A percentile compares a stretch with the other conserved stretches of the same genome.
These are phyloP conservation scores for Candidula unifasciata DNA, from an alignment of 2,888 invertebrate genomes.

Conservation along the genomic window DNA sequence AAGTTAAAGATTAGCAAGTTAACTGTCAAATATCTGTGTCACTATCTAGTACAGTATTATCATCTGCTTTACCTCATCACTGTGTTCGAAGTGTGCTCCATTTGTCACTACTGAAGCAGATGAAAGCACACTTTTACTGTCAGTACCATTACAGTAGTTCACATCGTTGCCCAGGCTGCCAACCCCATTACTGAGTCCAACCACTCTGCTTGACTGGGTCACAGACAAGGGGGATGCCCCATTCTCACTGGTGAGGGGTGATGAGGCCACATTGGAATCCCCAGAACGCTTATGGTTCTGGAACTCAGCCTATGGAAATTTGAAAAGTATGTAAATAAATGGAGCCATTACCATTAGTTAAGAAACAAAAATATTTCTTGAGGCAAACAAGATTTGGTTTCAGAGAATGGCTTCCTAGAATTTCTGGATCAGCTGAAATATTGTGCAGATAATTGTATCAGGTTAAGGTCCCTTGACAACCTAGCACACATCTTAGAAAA, in stretches of 20 bases:
- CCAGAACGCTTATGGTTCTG: constrained; percentile 23
- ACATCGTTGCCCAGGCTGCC: neutral
- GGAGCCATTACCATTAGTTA: too few relatives aligned
- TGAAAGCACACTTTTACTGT: neutral
- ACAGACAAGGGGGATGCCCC: constrained; percentile 39
- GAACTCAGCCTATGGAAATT: constrained; percentile 38
- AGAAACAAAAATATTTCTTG: too few relatives aligned
- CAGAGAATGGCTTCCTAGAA: too few relatives aligned
- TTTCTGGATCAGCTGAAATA: too few relatives aligned
- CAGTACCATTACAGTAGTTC: neutral
- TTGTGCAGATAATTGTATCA: too few relatives aligned
- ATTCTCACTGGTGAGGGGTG: constrained; percentile 1
- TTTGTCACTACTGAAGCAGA: neutral
- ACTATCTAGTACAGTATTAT: neutral
- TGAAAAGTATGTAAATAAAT: too few relatives aligned
- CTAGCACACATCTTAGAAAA: too few relatives aligned
- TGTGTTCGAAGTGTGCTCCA: constrained; percentile 4
- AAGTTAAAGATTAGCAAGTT: too few relatives aligned
- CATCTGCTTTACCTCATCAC: neutral
- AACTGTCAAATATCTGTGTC: too few relatives aligned
- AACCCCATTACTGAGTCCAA: constrained; percentile 32
- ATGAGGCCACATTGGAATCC: constrained; percentile 15
- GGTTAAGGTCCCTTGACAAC: too few relatives aligned
- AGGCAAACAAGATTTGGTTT: too few relatives aligned
- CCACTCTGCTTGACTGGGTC: constrained; percentile 31